Evolutionary conservation across 2,113 vertebrate species (phyloP).

Genomic region (Dissostichus mawsoni): DNA sequence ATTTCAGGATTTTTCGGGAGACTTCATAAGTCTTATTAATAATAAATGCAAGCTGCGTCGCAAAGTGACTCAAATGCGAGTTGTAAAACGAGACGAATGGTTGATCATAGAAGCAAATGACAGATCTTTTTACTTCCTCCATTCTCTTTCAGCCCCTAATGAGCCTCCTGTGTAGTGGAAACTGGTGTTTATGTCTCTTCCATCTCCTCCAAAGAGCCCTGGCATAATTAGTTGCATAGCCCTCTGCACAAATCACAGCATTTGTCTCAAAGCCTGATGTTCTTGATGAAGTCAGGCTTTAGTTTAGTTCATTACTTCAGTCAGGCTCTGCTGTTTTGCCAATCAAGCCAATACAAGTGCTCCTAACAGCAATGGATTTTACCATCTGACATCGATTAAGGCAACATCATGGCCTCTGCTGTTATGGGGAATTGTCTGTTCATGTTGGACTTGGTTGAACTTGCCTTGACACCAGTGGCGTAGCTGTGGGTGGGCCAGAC

Average conservation of each 20-base stretch:
- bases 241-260: background rate
- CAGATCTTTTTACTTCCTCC: background rate
- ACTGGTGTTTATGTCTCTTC: background rate
- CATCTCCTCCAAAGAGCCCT: background rate
- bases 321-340: conserved; percentile 10
- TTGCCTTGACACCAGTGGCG: background rate
- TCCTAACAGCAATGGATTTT: background rate
- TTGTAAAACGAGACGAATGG: conserved; percentile 13
- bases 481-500: no score
- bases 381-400: background rate
- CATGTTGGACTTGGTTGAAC: background rate
- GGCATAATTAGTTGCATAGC: background rate
- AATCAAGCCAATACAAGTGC: background rate
- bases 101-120: conserved; percentile 5
- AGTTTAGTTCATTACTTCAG: background rate
- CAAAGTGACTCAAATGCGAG: background rate
- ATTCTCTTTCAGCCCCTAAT: background rate
- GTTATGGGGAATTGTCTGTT: background rate
- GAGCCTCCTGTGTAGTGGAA: background rate
- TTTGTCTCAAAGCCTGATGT: conserved; percentile 4
- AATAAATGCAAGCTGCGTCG: background rate
- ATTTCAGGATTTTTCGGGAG: background rate
- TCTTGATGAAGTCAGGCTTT: background rate
- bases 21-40: background rate
- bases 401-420: no score